Percentiles rank a stretch among this genome's conserved stretches.
Conservation (phyloP, 2,113 vertebrate species). For the Bucco capensis region DNA sequence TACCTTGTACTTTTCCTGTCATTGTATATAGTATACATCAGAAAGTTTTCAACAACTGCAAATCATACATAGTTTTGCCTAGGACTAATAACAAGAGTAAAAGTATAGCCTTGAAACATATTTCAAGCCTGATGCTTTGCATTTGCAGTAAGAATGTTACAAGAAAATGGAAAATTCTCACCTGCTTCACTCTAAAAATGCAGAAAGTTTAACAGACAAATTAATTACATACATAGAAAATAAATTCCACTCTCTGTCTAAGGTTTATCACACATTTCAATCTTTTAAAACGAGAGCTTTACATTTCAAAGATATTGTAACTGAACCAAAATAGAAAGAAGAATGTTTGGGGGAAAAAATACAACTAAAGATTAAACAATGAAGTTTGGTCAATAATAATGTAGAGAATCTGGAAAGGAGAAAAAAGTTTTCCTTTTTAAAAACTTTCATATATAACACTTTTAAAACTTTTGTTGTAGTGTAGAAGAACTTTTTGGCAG, state of each 20-base stretch:
- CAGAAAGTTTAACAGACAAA: neutral
- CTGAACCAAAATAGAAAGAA: neutral
- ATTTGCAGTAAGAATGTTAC: neutral
- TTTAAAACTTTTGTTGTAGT: neutral
- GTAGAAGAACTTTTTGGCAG: neutral
- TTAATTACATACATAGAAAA: neutral
- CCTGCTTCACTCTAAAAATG: neutral
- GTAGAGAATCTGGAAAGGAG: neutral
- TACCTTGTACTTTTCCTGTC: neutral
- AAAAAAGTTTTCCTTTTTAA: neutral
- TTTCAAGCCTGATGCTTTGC: neutral
- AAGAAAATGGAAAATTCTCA: neutral
- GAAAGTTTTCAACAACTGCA: neutral
- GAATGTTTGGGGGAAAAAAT: neutral
- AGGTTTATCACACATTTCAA: neutral
- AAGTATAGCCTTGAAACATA: neutral
- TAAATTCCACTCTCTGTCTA: neutral
- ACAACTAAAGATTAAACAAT: neutral
- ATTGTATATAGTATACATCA: neutral
- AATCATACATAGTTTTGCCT: neutral
- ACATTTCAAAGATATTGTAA: neutral
- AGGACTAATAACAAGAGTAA: neutral
- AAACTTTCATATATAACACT: neutral
- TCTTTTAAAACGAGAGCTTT: neutral
- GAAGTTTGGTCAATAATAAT: neutral